Conservation (phyloP, 2,113 vertebrate species). For the Phrynocephalus versicolor region DNA sequence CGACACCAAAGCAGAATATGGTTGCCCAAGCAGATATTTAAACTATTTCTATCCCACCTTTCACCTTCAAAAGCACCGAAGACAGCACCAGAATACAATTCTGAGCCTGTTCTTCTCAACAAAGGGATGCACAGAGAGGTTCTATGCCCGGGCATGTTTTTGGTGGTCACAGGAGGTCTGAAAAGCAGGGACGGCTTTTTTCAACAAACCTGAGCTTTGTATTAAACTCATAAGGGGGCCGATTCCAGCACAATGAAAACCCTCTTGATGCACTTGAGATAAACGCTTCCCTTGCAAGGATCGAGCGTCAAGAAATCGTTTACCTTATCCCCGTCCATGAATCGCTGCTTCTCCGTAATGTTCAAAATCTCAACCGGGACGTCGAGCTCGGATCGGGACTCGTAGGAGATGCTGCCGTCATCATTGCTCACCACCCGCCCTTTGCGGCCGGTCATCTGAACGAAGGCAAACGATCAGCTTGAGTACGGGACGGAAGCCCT, state of each 20-base stretch:
- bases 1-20: neutral
- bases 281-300: neutral
- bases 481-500: neutral
- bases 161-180: too few species aligned
- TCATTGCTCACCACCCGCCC: constrained; percentile 97
- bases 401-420: constrained; percentile 95
- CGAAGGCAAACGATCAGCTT: neutral
- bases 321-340: constrained; percentile 99
- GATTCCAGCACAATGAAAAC: neutral
- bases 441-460: constrained; percentile 96
- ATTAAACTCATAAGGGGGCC: neutral
- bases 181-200: neutral
- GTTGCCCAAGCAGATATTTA: neutral
- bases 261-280: neutral
- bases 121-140: neutral
- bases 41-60: too few species aligned
- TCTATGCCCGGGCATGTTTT: neutral
- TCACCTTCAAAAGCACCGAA: too few species aligned
- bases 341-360: constrained; percentile 96
- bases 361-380: constrained; percentile 98
- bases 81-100: too few species aligned
- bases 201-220: too few species aligned
- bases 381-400: constrained; percentile 94
- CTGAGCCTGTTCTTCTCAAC: neutral
- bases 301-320: neutral